Base-by-base conservation (phyloP, 1,140 invertebrate genomes). In the Polypedilum pembai region DNA sequence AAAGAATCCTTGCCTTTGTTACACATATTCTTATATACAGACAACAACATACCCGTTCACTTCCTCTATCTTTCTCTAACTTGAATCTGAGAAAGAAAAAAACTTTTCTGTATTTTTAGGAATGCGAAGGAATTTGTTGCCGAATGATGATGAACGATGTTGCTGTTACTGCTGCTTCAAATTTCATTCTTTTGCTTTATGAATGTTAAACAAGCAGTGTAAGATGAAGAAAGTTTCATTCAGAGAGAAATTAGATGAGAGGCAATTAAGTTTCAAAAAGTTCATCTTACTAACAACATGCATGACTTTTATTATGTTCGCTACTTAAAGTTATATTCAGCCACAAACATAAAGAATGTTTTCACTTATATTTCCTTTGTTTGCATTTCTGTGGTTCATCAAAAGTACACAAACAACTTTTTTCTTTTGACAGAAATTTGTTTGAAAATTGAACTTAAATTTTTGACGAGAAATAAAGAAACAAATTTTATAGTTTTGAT, bases 121-220 rank as follows among this genome's bases (percentile, higher is more conserved):
- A 56, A 56, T 56, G 45, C n/a, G 45, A 56, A 56, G 45, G 45
- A 56, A 56, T 56, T 56, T 45, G 24, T 56, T 56, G n/a, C 45
- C 45, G 45, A 56, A 33, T 56, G 45, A 56, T 56, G 45, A 56
- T 56, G 45, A n/a, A 56, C n/a, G 45, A 56, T 56, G 45, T 56
- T 56, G 5, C 24, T 33, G 24, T 33, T 33, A 33, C 24, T 33
- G 24, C 24, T 33, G 45, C 45, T 56, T 56, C 45, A 56, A 12
- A 56, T 56, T 56, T 56, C 45, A 56, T 56, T 8, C 45, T 56
- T 56, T 56, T 56, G 45, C 45, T 56, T 56, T 56, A 56, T 56
- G 45, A 56, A 56, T 56, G 45, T 56, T 56, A 56, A 45, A 56
- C 45, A 56, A 56, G 12, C 8, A 56, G 3, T 1, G 45, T n/a